Evolutionary conservation across 2,113 vertebrate genomes (phyloP).

Genomic region (Atherinomorus stipes): DNA sequence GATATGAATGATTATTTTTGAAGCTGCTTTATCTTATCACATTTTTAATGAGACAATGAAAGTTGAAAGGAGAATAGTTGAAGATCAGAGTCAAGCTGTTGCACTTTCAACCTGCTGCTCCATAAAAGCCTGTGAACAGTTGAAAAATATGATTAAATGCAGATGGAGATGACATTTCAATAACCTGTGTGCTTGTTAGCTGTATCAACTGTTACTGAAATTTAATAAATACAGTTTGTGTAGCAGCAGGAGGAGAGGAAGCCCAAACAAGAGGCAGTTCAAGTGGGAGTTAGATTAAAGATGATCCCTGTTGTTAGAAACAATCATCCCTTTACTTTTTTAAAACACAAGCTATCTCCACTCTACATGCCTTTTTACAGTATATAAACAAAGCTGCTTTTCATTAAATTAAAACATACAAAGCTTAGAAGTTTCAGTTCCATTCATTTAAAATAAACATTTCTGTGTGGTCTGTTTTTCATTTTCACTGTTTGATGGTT

Average conservation of each 20-base stretch:
- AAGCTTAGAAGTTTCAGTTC: too few relatives aligned
- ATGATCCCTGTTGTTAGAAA: slow-evolving; percentile 6
- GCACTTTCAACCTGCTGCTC: too few relatives aligned
- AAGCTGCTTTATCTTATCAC: neutral
- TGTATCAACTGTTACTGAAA: too few relatives aligned
- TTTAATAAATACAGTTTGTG: neutral
- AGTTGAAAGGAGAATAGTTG: neutral
- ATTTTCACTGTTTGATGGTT: too few relatives aligned
- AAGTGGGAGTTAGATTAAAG: neutral
- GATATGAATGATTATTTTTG: neutral
- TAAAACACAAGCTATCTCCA: slow-evolving; percentile 9
- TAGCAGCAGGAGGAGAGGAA: slow-evolving; percentile 27
- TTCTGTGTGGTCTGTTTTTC: too few relatives aligned
- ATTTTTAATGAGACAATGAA: neutral
- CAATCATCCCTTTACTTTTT: neutral
- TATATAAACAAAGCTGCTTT: too few relatives aligned
- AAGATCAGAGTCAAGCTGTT: slow-evolving; percentile 9
- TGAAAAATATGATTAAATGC: slow-evolving; percentile 11
- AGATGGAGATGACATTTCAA: neutral
- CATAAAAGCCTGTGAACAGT: neutral
- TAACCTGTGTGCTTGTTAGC: too few relatives aligned
- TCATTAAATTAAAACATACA: too few relatives aligned
- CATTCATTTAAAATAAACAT: too few relatives aligned
- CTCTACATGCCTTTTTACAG: neutral
- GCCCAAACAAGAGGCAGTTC: neutral